These are phyloP conservation scores for Miniopterus natalensis DNA, from an alignment of 2,113 vertebrate genomes.

Conservation along the genomic window DNA sequence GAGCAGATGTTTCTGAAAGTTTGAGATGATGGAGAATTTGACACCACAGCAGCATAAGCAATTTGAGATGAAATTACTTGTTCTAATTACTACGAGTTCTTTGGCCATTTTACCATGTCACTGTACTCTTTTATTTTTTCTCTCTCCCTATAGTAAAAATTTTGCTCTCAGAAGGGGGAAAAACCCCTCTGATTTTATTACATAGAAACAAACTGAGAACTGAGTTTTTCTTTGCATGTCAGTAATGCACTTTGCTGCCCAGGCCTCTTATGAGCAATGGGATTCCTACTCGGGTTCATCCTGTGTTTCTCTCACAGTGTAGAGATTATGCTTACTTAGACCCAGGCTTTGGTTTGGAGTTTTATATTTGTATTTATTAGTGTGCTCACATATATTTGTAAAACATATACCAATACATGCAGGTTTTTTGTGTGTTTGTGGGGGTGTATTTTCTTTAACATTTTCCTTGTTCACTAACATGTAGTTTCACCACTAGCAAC, in stretches of 20 bases:
- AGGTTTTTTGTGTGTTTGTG: not conserved
- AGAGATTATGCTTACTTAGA: not conserved
- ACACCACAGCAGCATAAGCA: not conserved
- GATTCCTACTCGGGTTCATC: not conserved
- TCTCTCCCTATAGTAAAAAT: not conserved
- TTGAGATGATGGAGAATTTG: not conserved
- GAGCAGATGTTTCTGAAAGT: not conserved
- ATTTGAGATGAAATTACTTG: not conserved
- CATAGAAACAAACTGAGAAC: not conserved
- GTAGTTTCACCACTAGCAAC: not conserved
- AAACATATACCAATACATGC: not conserved
- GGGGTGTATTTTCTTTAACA: not conserved
- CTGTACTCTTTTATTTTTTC: not conserved
- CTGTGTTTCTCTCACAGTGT: not conserved
- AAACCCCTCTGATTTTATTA: slow-evolving; percentile 5
- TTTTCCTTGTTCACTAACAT: not conserved
- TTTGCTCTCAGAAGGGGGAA: not conserved
- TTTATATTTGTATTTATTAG: slow-evolving; percentile 7
- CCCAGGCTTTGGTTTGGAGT: not conserved
- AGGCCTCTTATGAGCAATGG: not conserved
- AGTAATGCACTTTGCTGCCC: not conserved
- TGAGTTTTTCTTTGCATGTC: not conserved
- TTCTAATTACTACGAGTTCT: not conserved
- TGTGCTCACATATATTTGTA: not conserved
- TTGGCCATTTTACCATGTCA: not conserved